These are phyloP conservation scores for Xenopus petersii DNA, from an alignment of 2,797 vertebrate genomes.

Conservation along the genomic window DNA sequence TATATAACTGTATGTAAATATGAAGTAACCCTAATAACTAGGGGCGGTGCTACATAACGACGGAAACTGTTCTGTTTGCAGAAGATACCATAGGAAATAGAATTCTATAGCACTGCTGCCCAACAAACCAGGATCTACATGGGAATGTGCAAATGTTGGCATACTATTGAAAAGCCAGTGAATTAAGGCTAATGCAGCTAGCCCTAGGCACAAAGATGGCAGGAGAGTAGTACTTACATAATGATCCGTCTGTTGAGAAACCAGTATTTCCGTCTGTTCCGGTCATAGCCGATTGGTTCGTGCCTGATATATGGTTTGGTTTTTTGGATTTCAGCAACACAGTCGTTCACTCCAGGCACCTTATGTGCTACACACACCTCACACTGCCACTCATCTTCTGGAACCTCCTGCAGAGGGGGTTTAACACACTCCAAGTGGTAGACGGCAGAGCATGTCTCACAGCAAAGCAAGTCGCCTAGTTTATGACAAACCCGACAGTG, in stretches of 20 bases:
- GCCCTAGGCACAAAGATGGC: neutral
- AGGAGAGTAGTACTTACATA: slow-evolving; percentile 74
- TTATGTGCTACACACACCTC: slow-evolving; percentile 93
- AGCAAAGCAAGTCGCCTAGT: slow-evolving; percentile 93
- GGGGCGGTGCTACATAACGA: too few relatives aligned
- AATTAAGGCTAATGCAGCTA: too few relatives aligned
- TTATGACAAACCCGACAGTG: slow-evolving; percentile 95
- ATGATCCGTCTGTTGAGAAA: slow-evolving; percentile 90
- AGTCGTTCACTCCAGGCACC: slow-evolving; percentile 89
- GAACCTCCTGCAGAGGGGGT: slow-evolving; percentile 90
- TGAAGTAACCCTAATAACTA: too few relatives aligned
- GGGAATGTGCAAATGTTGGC: too few relatives aligned
- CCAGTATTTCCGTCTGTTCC: slow-evolving; percentile 91
- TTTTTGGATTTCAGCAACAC: slow-evolving; percentile 90
- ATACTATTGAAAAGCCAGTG: too few relatives aligned
- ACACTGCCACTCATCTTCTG: slow-evolving; percentile 96
- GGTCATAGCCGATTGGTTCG: slow-evolving; percentile 87
- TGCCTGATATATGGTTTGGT: slow-evolving; percentile 90
- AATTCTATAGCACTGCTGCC: too few relatives aligned
- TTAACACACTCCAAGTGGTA: slow-evolving; percentile 97
- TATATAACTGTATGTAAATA: too few relatives aligned
- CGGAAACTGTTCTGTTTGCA: too few relatives aligned
- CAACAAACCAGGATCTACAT: too few relatives aligned
- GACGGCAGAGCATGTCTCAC: slow-evolving; percentile 93
- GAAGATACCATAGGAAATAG: too few relatives aligned